Base-by-base conservation (phyloP, 2,797 vertebrate species). In the Protonibea diacanthus region DNA sequence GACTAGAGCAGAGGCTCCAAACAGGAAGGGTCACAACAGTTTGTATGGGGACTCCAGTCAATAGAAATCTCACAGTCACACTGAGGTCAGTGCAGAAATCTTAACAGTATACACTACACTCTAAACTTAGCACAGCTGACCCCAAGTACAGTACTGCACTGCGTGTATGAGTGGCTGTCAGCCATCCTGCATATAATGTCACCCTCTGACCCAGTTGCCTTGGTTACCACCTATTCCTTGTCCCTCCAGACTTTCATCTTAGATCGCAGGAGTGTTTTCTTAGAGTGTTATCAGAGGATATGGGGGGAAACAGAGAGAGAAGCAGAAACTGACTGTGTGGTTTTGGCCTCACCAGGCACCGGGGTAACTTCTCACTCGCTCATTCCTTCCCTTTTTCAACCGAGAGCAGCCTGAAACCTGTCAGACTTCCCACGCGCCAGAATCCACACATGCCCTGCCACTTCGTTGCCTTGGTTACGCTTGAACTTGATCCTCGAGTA, bases 201-300 rank as follows among this genome's bases (percentile, higher is more conserved):
- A 78, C 84, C 86, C 57, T 58, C 66, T 86, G 89, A 89, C 90
- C 88, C 69, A 53, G 92, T 93, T 93, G 79, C 85, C 84, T 72
- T 92, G 84, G 92, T 89, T 88, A 89, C 91, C 76, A 69, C 70
- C 59, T 73, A 77, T 80, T 77, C 65, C 7, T 0, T 52, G 49
- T 89, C 81, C 82, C 74, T 67, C 61, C 18, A 59, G 68, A 78
- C 78, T 81, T 52, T 69, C 78, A 65, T 81, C 78, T 82, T 49
- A 47, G 60, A 84, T 77, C 13, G n/a, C 62, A 68, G 56, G 72
- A 79, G 76, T 82, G 74, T 87, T 87, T 88, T 84, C 73, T 62
- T 42, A 61, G 38, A 78, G 69, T 5, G 10, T 45, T 60, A 29
- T 66, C 60, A 63, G 78, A 80, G 61, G 55, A 59, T 58, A 55